Conservation (phyloP, 1,140 invertebrate species). For the Drosophila subobscura region DNA sequence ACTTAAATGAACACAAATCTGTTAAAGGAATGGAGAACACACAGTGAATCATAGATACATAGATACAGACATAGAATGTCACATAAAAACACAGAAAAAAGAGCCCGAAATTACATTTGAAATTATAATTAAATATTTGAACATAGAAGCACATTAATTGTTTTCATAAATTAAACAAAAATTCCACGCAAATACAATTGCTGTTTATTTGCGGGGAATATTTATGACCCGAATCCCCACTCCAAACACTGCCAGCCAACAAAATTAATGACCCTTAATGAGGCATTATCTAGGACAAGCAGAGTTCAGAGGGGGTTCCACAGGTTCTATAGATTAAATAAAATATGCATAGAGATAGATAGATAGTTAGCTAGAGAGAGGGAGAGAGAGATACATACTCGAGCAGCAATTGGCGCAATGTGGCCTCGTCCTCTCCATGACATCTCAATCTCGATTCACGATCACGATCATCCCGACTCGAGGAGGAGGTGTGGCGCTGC, state of each 20-base stretch:
- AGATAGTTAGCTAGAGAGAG: too few species aligned
- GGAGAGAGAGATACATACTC: constrained; percentile 72
- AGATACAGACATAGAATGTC: constrained; percentile 38
- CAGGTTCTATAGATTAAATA: too few species aligned
- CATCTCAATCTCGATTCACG: constrained; percentile 83
- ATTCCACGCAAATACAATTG: constrained; percentile 57
- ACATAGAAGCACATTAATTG: constrained; percentile 44
- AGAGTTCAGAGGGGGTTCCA: too few species aligned
- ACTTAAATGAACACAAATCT: constrained; percentile 83
- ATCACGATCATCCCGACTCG: constrained; percentile 80
- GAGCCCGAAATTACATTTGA: constrained; percentile 40
- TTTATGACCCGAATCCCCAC: constrained; percentile 58
- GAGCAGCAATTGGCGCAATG: constrained; percentile 83
- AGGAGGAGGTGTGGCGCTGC: constrained; percentile 50
- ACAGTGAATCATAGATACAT: constrained; percentile 29
- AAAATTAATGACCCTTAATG: constrained; percentile 73
- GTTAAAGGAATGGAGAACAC: constrained; percentile 46
- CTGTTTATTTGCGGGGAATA: constrained; percentile 75
- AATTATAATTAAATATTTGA: constrained; percentile 45
- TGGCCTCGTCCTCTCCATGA: constrained; percentile 84
- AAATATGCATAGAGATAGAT: neutral
- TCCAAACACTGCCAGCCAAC: constrained; percentile 24
- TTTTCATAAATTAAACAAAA: constrained; percentile 56
- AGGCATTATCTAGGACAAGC: constrained; percentile 3
- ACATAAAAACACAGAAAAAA: constrained; percentile 12